Conservation (phyloP, 2,888 invertebrate species). For the Eudasyphora cyanicolor region DNA sequence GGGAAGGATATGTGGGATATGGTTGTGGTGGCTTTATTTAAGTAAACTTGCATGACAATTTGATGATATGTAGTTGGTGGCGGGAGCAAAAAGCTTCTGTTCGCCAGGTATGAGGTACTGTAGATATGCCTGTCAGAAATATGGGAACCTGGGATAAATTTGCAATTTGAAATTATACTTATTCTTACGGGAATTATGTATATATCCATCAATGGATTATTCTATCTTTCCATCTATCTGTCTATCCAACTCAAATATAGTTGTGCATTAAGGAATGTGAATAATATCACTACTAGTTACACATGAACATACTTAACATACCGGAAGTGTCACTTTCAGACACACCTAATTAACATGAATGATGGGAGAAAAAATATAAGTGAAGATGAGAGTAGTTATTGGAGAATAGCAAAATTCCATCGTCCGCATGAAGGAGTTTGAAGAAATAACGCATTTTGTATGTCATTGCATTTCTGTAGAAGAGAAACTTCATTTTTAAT, state of each 20-base stretch:
- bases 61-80: background rate
- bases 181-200: no score
- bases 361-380: no score
- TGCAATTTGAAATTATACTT: background rate
- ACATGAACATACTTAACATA: background rate
- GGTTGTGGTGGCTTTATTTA: background rate
- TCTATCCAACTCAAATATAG: background rate
- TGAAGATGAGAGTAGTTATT: no score
- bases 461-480: no score
- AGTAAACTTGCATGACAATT: slow-evolving; percentile 15
- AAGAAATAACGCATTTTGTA: no score
- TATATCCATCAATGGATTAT: no score
- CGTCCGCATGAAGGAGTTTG: no score
- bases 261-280: background rate
- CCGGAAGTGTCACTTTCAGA: background rate
- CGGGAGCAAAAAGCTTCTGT: background rate
- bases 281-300: background rate
- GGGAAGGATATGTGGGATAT: background rate
- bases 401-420: no score
- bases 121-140: background rate
- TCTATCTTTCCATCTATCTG: background rate
- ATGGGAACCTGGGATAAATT: background rate
- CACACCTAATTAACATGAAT: background rate
- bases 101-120: background rate
- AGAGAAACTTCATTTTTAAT: no score